Conservation (phyloP, 2,113 vertebrate species). For the Rhinolophus sinicus region DNA sequence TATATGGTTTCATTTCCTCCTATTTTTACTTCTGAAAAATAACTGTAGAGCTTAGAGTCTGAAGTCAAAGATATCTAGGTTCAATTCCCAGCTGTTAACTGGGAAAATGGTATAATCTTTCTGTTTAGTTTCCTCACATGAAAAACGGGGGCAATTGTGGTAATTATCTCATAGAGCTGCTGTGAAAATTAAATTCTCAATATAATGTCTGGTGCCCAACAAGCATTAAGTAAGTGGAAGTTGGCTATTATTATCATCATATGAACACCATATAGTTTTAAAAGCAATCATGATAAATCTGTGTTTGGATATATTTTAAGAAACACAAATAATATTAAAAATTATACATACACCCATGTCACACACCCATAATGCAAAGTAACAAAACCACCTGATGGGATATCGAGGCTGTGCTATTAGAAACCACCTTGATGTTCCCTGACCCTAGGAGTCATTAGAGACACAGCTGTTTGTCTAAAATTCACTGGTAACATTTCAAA, state of each 20-base stretch:
- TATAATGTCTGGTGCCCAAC: neutral
- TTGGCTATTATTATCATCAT: neutral
- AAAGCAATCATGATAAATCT: neutral
- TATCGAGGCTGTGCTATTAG: neutral
- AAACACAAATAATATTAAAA: neutral
- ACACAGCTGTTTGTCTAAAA: neutral
- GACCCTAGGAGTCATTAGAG: neutral
- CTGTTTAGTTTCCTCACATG: neutral
- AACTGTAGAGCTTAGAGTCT: neutral
- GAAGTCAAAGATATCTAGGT: neutral
- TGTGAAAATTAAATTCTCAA: conserved; percentile 5
- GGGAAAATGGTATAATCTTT: neutral
- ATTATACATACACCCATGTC: neutral
- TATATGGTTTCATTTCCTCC: neutral
- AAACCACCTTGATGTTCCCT: neutral
- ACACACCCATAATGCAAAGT: neutral
- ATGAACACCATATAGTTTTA: neutral
- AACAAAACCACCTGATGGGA: neutral
- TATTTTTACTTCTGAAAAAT: conserved; percentile 20
- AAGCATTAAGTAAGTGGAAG: neutral
- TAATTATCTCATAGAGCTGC: neutral
- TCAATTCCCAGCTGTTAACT: neutral
- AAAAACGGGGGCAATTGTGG: neutral
- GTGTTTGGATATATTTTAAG: neutral
- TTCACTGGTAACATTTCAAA: neutral